These are phyloP conservation scores for Bovichtus variegatus DNA, from an alignment of 2,797 vertebrate genomes.

Conservation along the genomic window DNA sequence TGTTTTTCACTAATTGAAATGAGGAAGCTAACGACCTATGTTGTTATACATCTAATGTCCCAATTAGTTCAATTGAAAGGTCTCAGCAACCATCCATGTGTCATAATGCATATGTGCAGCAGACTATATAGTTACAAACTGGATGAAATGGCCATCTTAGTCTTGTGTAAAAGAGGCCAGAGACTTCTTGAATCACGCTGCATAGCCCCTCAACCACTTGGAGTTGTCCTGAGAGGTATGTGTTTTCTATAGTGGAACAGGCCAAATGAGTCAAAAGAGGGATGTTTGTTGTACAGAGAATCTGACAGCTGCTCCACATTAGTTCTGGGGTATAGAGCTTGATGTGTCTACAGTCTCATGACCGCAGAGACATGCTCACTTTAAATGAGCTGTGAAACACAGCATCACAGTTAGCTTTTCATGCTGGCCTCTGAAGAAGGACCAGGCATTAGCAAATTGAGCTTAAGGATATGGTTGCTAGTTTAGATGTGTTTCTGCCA, in stretches of 20 bases:
- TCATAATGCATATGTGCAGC: slow-evolving; percentile 9
- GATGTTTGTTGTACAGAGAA: slow-evolving; percentile 64
- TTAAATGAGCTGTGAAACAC: slow-evolving; percentile 77
- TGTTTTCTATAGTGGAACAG: slow-evolving; percentile 43
- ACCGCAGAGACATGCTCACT: slow-evolving; percentile 70
- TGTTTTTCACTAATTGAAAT: slow-evolving; percentile 20
- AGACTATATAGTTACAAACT: slow-evolving; percentile 9
- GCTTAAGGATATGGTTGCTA: slow-evolving; percentile 27
- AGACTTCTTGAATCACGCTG: slow-evolving; percentile 27
- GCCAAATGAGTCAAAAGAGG: slow-evolving; percentile 55
- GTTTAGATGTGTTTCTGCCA: slow-evolving; percentile 13
- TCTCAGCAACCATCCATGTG: slow-evolving; percentile 30
- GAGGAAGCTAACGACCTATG: slow-evolving; percentile 25
- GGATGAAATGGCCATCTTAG: neutral
- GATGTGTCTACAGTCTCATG: slow-evolving; percentile 72
- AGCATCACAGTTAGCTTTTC: slow-evolving; percentile 61
- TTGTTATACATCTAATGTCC: slow-evolving; percentile 22
- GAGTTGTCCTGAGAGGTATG: slow-evolving; percentile 34
- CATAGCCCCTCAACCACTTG: slow-evolving; percentile 31
- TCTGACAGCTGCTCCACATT: slow-evolving; percentile 80
- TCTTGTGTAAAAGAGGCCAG: neutral
- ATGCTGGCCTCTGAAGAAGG: slow-evolving; percentile 39
- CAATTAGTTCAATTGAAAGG: slow-evolving; percentile 35
- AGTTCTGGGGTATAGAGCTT: slow-evolving; percentile 71
- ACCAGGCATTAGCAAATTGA: slow-evolving; percentile 47